Evolutionary conservation across 2,888 invertebrate species (phyloP).

Genomic region (Pammene fasciana): DNA sequence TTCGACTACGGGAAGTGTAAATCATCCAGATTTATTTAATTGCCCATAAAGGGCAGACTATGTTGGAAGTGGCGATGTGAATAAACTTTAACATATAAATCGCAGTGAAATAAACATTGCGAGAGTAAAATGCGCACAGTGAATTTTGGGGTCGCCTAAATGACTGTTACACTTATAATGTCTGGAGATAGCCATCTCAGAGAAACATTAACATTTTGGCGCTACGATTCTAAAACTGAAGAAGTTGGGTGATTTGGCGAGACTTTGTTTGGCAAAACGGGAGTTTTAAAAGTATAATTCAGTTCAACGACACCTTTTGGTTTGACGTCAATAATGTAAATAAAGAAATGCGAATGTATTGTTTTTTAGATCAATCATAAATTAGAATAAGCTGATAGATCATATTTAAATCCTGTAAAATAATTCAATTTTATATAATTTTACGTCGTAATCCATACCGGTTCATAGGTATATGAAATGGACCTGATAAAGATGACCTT

Average conservation of each 20-base stretch:
- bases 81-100: constrained; percentile 31
- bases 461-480: too few species aligned
- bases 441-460: too few species aligned
- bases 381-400: background rate
- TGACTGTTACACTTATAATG: constrained; percentile 10
- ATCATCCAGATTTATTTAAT: constrained; percentile 60
- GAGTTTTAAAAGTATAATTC: too few species aligned
- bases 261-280: background rate
- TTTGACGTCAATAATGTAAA: constrained; percentile 33
- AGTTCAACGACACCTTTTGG: constrained; percentile 22
- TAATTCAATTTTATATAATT: background rate
- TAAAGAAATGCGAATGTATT: constrained; percentile 7
- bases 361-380: constrained; percentile 32
- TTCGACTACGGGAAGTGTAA: constrained; percentile 44
- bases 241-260: background rate
- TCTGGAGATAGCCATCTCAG: background rate
- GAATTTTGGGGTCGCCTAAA: constrained; percentile 3
- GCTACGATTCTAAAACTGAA: constrained; percentile 6
- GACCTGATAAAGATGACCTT: too few species aligned
- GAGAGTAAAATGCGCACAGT: constrained; percentile 19
- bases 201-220: constrained; percentile 2
- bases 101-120: constrained; percentile 24
- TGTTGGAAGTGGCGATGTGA: constrained; percentile 45
- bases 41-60: constrained; percentile 58
- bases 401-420: background rate